Conservation (phyloP, 2,888 invertebrate genomes). For the Acleris literana region DNA sequence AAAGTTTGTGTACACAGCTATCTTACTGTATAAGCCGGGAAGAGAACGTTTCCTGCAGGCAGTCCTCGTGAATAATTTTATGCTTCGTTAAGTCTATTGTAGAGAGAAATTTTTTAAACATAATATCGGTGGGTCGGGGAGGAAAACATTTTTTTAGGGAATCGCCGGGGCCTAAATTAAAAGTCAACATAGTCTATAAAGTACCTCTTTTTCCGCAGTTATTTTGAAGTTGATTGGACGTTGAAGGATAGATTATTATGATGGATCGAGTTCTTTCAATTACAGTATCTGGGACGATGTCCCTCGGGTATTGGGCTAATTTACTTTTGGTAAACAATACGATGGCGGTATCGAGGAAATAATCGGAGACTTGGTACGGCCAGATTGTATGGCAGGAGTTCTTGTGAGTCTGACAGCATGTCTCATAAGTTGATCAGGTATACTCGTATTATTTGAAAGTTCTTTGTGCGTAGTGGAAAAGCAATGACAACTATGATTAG, state of each 20-base stretch:
- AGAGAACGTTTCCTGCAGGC: conserved; percentile 68
- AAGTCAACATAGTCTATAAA: conserved; percentile 56
- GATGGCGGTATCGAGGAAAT: conserved; percentile 27
- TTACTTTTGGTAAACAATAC: conserved; percentile 49
- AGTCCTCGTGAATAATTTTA: conserved; percentile 74
- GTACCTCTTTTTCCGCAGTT: conserved; percentile 41
- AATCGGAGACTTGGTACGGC: conserved; percentile 8
- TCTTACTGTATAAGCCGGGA: conserved; percentile 66
- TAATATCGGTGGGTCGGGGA: conserved; percentile 47
- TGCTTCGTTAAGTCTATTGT: conserved; percentile 77
- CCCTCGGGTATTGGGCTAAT: conserved; percentile 49
- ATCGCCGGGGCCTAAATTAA: conserved; percentile 54
- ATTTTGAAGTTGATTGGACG: conserved; percentile 49
- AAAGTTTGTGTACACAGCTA: conserved; percentile 77
- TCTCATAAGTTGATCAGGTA: neutral
- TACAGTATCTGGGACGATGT: conserved; percentile 41
- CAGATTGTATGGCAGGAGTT: conserved; percentile 2
- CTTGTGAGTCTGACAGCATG: neutral
- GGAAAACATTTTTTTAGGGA: conserved; percentile 47
- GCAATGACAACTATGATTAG: too few species aligned
- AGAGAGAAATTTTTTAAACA: conserved; percentile 65
- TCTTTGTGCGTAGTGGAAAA: too few species aligned
- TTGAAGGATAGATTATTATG: conserved; percentile 59
- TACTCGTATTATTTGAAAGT: too few species aligned
- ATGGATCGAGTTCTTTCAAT: conserved; percentile 55